These are phyloP conservation scores for Sympetrum striolatum DNA, from an alignment of 2,888 invertebrate species.

Conservation along the genomic window DNA sequence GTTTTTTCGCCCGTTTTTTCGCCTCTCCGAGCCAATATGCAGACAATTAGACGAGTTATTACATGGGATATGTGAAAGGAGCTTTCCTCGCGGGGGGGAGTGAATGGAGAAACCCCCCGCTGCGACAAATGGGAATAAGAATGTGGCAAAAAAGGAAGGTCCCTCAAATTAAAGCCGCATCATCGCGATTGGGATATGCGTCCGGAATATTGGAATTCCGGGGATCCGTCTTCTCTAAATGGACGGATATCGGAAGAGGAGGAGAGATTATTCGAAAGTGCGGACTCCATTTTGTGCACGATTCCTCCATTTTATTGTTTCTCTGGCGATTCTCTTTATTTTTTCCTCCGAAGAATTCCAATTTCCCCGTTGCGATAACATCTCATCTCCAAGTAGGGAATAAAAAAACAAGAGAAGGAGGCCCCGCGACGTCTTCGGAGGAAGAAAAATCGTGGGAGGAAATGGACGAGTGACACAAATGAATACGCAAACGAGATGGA, in stretches of 20 bases:
- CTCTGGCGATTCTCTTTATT: not conserved
- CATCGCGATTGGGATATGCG: not conserved
- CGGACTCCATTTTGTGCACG: not conserved
- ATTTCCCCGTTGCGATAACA: constrained; percentile 15
- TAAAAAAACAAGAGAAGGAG: not conserved
- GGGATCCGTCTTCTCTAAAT: not conserved
- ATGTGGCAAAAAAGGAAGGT: not conserved
- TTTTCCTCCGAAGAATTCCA: constrained; percentile 2
- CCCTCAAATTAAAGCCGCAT: not conserved
- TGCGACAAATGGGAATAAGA: not conserved
- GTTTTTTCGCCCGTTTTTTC: not conserved
- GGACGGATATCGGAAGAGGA: not conserved
- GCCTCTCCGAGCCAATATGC: not conserved
- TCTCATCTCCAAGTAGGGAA: not conserved
- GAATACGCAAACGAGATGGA: constrained; percentile 7
- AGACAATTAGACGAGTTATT: not conserved
- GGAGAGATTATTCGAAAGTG: not conserved
- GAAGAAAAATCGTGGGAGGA: not conserved
- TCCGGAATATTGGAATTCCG: constrained; percentile 11
- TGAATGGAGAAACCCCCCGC: not conserved
- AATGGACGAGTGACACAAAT: not conserved
- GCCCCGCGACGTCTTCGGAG: not conserved
- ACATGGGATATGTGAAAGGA: not conserved
- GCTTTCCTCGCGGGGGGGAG: not conserved
- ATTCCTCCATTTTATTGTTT: not conserved